phyloP scores from a whole-genome alignment of 2,797 vertebrate species.

The Bryconaethiops microstoma region DNA sequence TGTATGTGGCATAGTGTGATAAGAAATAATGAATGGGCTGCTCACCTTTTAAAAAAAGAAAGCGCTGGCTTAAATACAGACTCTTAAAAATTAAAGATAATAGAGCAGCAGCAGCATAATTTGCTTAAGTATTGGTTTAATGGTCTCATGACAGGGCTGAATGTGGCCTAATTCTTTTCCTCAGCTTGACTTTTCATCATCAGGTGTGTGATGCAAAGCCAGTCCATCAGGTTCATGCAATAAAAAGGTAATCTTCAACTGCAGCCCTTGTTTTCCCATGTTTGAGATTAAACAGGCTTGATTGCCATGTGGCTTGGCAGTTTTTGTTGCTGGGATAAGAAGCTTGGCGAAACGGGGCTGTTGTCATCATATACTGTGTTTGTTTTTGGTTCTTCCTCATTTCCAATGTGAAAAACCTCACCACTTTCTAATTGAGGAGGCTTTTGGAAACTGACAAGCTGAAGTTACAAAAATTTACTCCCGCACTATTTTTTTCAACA shows the following conservation, averaged over 20 bases:
- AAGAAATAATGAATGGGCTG: background rate
- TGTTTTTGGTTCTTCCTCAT: background rate
- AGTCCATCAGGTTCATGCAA: background rate
- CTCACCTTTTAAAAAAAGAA: background rate
- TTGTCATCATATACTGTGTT: background rate
- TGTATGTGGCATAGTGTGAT: background rate
- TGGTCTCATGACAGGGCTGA: no score
- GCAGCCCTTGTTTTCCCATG: background rate
- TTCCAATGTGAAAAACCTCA: background rate
- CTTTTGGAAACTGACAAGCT: no score
- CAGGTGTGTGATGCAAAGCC: background rate
- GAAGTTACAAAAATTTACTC: no score
- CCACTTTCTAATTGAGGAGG: background rate
- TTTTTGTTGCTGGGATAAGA: background rate
- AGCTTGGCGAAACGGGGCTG: background rate
- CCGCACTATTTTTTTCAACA: no score
- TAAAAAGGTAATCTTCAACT: background rate
- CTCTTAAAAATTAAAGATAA: no score
- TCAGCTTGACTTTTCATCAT: background rate
- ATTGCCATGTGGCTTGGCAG: background rate
- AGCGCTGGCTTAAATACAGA: no score
- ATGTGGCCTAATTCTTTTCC: background rate
- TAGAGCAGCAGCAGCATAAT: background rate
- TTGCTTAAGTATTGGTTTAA: background rate
- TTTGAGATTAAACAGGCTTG: background rate